Evolutionary conservation across 1,140 invertebrate species (phyloP).

Genomic region (Caenorhabditis brenneri): DNA sequence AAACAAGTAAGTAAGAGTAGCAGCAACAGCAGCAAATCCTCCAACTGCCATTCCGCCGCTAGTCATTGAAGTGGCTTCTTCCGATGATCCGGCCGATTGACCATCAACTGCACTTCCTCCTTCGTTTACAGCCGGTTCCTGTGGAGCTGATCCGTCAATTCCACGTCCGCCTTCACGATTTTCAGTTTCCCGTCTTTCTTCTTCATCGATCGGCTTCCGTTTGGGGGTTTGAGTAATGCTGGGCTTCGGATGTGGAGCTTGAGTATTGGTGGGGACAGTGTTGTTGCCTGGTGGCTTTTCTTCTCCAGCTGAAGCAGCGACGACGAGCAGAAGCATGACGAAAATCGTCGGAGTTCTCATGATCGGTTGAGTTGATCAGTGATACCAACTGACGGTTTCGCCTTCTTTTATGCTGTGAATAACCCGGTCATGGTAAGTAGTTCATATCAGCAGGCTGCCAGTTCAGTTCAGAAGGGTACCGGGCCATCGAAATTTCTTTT

Average conservation of each 20-base stretch:
- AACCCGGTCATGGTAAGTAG: not conserved
- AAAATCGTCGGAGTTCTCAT: not conserved
- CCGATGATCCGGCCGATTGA: not conserved
- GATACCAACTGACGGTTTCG: not conserved
- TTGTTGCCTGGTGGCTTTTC: too few species aligned
- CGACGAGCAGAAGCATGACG: not conserved
- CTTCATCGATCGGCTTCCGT: not conserved
- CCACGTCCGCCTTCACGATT: not conserved
- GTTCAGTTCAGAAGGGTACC: not conserved
- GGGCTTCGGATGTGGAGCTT: not conserved
- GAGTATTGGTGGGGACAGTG: not conserved
- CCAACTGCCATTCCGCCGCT: not conserved
- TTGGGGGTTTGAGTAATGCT: not conserved
- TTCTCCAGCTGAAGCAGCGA: not conserved
- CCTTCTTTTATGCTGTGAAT: not conserved
- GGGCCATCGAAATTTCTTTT: too few species aligned
- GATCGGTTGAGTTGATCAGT: constrained; percentile 6
- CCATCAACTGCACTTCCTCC: not conserved
- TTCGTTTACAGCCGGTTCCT: not conserved
- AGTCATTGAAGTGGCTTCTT: not conserved
- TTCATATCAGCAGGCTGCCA: not conserved
- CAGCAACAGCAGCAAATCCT: not conserved
- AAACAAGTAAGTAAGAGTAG: not conserved
- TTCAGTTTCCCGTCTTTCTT: not conserved
- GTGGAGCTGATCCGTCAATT: not conserved